Evolutionary conservation across 92 coral and sea anemone species (phyloP).

Genomic region (Galaxea fascicularis): DNA sequence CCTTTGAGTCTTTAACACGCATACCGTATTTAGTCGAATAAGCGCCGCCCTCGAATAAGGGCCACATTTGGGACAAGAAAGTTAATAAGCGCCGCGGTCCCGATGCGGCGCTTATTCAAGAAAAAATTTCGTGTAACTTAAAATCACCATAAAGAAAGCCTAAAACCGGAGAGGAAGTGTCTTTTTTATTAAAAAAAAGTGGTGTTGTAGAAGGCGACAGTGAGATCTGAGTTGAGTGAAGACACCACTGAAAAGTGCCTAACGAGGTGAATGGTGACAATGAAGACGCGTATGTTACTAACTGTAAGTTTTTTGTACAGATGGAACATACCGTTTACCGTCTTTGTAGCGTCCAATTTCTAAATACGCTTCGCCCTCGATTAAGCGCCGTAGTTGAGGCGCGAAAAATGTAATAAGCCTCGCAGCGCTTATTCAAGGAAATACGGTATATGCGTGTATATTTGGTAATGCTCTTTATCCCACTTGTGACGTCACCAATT

Average conservation of each 20-base stretch:
- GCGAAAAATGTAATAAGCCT: slow-evolving; percentile 45
- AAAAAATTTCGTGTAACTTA: too few relatives aligned
- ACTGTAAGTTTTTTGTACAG: not conserved
- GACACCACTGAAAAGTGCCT: not conserved
- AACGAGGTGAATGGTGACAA: not conserved
- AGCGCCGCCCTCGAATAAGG: slow-evolving; percentile 70
- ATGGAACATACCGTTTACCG: not conserved
- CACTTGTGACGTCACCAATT: too few relatives aligned
- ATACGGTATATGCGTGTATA: slow-evolving; percentile 14
- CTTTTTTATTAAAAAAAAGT: too few relatives aligned
- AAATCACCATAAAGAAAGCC: too few relatives aligned
- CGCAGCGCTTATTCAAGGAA: slow-evolving; percentile 41
- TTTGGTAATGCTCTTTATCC: too few relatives aligned
- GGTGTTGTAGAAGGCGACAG: too few relatives aligned
- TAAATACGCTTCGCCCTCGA: slow-evolving; percentile 55
- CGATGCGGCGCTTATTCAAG: too few relatives aligned
- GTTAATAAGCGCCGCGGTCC: not conserved
- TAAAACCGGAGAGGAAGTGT: too few relatives aligned
- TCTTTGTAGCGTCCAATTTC: slow-evolving; percentile 7
- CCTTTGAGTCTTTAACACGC: too few relatives aligned
- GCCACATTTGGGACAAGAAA: slow-evolving; percentile 60
- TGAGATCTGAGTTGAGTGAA: not conserved
- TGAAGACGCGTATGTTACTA: too few relatives aligned
- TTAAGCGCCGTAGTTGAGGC: slow-evolving; percentile 36
- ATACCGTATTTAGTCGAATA: slow-evolving; percentile 75